phyloP scores from a whole-genome alignment of 2,797 vertebrate genomes.

The Cryptoprocta ferox region DNA sequence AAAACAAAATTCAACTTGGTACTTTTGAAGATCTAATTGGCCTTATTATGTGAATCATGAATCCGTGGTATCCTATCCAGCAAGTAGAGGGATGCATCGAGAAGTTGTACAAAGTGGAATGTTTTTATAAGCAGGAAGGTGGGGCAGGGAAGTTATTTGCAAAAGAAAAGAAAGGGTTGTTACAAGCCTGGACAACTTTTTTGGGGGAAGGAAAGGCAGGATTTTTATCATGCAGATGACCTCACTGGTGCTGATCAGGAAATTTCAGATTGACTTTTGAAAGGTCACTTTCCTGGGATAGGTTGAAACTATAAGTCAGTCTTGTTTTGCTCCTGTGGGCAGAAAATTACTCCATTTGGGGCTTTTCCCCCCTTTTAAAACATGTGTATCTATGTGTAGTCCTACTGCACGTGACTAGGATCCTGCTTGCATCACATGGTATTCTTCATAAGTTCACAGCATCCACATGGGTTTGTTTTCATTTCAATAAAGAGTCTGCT shows the following conservation, averaged over 20 bases:
- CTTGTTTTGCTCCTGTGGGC: background rate
- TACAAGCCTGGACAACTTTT: background rate
- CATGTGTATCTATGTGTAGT: background rate
- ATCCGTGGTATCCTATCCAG: background rate
- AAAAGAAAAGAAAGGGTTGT: background rate
- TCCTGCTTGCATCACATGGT: background rate
- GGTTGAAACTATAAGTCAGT: background rate
- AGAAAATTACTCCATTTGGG: background rate
- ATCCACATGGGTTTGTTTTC: background rate
- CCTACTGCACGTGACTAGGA: accelerated
- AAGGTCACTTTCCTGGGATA: background rate
- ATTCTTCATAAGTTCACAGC: background rate
- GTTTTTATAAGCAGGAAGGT: background rate
- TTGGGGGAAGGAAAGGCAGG: background rate
- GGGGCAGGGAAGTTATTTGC: background rate
- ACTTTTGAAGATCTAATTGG: background rate
- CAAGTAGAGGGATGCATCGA: background rate
- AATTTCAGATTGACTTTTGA: background rate
- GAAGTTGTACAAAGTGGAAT: background rate
- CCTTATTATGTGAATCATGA: background rate
- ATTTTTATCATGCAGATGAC: background rate
- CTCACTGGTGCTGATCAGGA: background rate
- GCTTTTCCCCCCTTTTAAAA: background rate
- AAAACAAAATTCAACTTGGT: background rate
- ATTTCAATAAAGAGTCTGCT: background rate